Base-by-base conservation (phyloP, 2,797 vertebrate species). In the Myotis vivesi region DNA sequence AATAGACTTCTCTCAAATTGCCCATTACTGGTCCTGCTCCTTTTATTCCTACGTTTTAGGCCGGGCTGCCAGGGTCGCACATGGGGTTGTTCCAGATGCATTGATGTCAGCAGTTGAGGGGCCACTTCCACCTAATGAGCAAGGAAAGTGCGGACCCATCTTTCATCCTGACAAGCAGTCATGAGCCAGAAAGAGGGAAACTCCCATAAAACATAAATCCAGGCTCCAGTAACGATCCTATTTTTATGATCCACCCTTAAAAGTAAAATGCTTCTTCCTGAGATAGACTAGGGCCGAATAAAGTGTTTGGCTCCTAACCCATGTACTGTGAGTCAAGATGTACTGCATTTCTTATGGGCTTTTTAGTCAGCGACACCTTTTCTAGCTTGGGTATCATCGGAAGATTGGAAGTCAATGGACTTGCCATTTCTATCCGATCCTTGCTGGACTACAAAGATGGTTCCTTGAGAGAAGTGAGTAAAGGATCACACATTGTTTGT, bases 101-200 rank as follows among this genome's bases (percentile, higher is more conserved):
- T 36, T 92, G 55, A 88, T 96, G 87, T 96, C 92, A 91, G 71
- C 72, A 79, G 53, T 94, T 80, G 49, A 87, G 87, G 95, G 77
- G 66, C 53, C 95, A 88, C 96, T 96, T 77, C 62, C 86, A 68
- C 36, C 83, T 96, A 93, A 96, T 90, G 79, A 89, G 87, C 69
- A 44, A 77, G n/a, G 77, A 88, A 94, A 57, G 85, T 83, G 89
- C 87, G 73, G 89, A 80, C 49, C 38, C 81, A 9, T 69, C 95
- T 96, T 84, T 89, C 64, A 92, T 94, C 89, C 51, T 73, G 71
- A 96, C 23, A 88, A 85, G 30, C n/a, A 91, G 72, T 80, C 81
- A 77, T 89, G n/a, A 87, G 23, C 12, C 41, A 76, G 51, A 17
- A 73, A 83, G 87, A 95, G 91, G 51, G 89, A 92, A 80, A 81